A percentile compares a stretch with the other conserved stretches of the same genome.
These are phyloP conservation scores for Eristalinus aeneus DNA, from an alignment of 2,888 invertebrate genomes.

Conservation along the genomic window DNA sequence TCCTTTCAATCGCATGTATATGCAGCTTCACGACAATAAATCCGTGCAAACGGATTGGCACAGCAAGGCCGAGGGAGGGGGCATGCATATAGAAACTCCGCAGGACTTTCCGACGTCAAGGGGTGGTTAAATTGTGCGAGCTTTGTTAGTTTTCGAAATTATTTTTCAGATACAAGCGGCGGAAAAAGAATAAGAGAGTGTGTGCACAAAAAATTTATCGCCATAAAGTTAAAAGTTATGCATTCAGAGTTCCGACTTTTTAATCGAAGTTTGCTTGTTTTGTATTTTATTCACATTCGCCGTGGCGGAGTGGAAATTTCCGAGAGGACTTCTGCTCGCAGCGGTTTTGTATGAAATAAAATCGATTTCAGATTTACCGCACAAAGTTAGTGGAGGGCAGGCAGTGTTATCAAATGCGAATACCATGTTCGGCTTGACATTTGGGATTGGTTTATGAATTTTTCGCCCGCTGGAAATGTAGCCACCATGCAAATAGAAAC, in stretches of 20 bases:
- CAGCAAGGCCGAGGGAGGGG: neutral
- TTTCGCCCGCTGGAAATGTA: neutral
- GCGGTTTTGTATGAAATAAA: conserved; percentile 8
- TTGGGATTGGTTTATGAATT: conserved; percentile 1
- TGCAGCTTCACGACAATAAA: neutral
- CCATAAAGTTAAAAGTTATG: conserved; percentile 48
- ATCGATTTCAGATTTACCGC: conserved; percentile 32
- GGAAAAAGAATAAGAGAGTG: neutral
- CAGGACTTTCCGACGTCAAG: conserved; percentile 13
- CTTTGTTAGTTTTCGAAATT: conserved; percentile 36
- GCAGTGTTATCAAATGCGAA: neutral
- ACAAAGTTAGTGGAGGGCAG: neutral
- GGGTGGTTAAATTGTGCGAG: conserved; percentile 10
- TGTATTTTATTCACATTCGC: neutral
- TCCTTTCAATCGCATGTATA: conserved; percentile 15
- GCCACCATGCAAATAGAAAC: neutral
- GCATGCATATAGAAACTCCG: conserved; percentile 11
- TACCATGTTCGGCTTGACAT: neutral
- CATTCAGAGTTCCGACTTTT: conserved; percentile 34
- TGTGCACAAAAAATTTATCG: conserved; percentile 21
- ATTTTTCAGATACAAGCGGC: conserved; percentile 13
- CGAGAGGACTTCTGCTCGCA: neutral
- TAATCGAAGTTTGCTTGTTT: conserved; percentile 24
- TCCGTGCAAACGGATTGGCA: conserved; percentile 8
- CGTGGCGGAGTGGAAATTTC: neutral